These are phyloP conservation scores for Stictocephala bisonia DNA, from an alignment of 2,888 invertebrate species.

Conservation along the genomic window DNA sequence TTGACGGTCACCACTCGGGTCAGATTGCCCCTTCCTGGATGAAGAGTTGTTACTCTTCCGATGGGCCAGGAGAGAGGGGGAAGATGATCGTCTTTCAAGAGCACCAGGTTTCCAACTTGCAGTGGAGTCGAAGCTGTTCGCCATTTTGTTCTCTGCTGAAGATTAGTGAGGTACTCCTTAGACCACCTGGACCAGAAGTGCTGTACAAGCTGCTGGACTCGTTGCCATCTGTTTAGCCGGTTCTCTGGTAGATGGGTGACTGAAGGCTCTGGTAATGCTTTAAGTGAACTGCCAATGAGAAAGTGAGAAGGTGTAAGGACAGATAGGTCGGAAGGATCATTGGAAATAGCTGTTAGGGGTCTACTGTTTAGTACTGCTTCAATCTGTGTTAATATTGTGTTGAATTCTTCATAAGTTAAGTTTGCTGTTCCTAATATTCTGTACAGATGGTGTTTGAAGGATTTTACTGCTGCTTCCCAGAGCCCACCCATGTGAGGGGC, in stretches of 20 bases:
- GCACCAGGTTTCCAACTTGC: conserved; percentile 55
- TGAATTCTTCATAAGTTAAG: not conserved
- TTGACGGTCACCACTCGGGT: conserved; percentile 56
- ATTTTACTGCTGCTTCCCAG: conserved; percentile 61
- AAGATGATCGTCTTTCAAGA: conserved; percentile 53
- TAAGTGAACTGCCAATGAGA: conserved; percentile 54
- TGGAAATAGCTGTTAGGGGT: conserved; percentile 54
- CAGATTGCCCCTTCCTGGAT: conserved; percentile 55
- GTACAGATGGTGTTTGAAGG: conserved; percentile 59
- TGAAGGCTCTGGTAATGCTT: conserved; percentile 46
- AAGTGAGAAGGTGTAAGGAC: conserved; percentile 59
- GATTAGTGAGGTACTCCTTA: conserved; percentile 57
- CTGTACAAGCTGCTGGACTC: conserved; percentile 48
- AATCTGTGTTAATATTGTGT: conserved; percentile 54
- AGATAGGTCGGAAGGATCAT: conserved; percentile 53
- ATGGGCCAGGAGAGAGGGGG: conserved; percentile 55
- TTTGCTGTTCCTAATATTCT: conserved; percentile 51
- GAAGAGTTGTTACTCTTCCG: conserved; percentile 50
- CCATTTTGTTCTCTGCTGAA: conserved; percentile 60
- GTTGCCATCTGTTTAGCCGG: conserved; percentile 50
- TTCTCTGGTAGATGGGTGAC: conserved; percentile 41
- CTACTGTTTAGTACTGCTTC: conserved; percentile 58
- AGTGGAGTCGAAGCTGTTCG: conserved; percentile 42
- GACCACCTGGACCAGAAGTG: conserved; percentile 56
- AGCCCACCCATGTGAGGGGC: conserved; percentile 60